A percentile compares a stretch with the other conserved stretches of the same genome.
Conservation (phyloP, 2,113 vertebrate species). For the Barbus barbus region DNA sequence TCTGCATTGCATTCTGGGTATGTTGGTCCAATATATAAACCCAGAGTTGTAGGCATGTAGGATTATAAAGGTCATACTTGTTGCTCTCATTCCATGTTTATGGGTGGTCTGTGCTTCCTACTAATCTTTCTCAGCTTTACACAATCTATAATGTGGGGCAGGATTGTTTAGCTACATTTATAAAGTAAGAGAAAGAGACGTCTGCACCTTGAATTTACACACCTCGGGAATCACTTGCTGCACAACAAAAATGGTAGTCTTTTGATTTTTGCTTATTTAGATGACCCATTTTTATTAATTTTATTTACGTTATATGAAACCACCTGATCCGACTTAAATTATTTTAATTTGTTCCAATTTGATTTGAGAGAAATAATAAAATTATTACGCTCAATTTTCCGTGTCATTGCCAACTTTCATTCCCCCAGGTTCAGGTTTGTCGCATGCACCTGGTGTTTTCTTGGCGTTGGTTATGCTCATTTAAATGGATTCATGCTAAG, state of each 20-base stretch:
- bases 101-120: neutral
- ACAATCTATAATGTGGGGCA: neutral
- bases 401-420: slow-evolving; percentile 6
- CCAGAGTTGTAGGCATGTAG: neutral
- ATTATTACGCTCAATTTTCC: neutral
- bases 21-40: neutral
- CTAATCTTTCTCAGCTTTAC: neutral
- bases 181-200: neutral
- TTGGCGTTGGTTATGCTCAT: slow-evolving; percentile 18
- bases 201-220: neutral
- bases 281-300: neutral
- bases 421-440: slow-evolving; percentile 31
- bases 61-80: slow-evolving; percentile 9
- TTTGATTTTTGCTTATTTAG: slow-evolving; percentile 3
- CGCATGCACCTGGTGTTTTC: slow-evolving; percentile 23
- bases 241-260: neutral
- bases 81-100: neutral
- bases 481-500: slow-evolving; percentile 22
- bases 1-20: neutral
- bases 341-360: neutral
- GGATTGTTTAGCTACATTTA: neutral
- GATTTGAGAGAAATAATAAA: neutral
- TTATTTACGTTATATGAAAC: neutral
- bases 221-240: neutral
- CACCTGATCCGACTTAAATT: neutral